These are phyloP conservation scores for Odontothrips loti DNA, from an alignment of 2,888 invertebrate species.

Conservation along the genomic window DNA sequence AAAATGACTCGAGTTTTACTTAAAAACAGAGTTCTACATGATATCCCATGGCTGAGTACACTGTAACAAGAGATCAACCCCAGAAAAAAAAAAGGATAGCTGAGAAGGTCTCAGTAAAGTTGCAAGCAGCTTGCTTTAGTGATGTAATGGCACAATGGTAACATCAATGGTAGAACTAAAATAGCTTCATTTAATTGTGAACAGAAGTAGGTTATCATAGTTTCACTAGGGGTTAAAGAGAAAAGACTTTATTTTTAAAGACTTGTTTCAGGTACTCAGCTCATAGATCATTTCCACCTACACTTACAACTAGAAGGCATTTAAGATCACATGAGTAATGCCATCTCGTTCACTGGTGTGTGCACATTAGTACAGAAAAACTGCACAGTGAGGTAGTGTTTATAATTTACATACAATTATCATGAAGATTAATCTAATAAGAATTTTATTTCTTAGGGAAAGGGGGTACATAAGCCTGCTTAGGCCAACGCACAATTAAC, in stretches of 20 bases:
- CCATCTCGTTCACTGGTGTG: constrained; percentile 22
- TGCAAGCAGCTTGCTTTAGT: not conserved
- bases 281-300: not conserved
- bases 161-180: not conserved
- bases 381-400: constrained; percentile 16
- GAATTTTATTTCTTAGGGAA: not conserved
- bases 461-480: not conserved
- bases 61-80: not conserved
- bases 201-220: too few relatives aligned
- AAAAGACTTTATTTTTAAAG: not conserved
- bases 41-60: not conserved
- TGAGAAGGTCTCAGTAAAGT: not conserved
- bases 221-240: too few relatives aligned
- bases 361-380: constrained; percentile 4
- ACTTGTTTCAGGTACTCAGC: not conserved
- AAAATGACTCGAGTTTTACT: constrained; percentile 25
- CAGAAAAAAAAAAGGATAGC: not conserved
- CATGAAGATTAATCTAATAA: not conserved
- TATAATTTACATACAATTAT: not conserved
- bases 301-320: constrained; percentile 17
- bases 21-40: constrained; percentile 19
- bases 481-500: not conserved
- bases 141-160: not conserved
- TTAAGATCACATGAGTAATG: not conserved
- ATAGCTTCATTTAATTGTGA: too few relatives aligned